phyloP scores from a whole-genome alignment of 2,797 vertebrate species.

The Hozukius guyotensis region DNA sequence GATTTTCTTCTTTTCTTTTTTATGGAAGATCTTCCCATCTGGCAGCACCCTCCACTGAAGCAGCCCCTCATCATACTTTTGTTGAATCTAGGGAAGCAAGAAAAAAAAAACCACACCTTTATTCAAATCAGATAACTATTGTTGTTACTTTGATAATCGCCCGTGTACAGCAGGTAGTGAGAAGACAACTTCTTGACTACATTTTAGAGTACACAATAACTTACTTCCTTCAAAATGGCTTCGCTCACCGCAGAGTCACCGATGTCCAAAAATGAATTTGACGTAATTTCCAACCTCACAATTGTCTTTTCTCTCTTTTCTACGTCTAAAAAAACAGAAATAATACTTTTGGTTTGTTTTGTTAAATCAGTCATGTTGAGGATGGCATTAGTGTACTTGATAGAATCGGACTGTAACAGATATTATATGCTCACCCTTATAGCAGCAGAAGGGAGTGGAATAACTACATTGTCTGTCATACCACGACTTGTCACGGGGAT shows the following conservation, averaged over 20 bases:
- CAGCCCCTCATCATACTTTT: not conserved
- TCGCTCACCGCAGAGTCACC: not conserved
- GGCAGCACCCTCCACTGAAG: slow-evolving; percentile 34
- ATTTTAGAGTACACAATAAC: not conserved
- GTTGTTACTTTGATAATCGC: not conserved
- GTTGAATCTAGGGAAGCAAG: slow-evolving; percentile 20
- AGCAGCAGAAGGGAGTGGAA: not conserved
- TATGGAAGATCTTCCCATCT: slow-evolving; percentile 31
- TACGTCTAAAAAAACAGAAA: not conserved
- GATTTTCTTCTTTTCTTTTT: not conserved
- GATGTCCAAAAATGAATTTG: not conserved
- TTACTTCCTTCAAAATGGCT: slow-evolving; percentile 26
- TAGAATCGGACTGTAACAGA: not conserved
- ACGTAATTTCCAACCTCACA: not conserved
- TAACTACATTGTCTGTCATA: accelerated
- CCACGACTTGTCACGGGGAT: accelerated
- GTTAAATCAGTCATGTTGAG: not conserved
- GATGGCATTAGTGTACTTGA: not conserved
- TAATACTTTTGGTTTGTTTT: not conserved
- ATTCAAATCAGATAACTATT: not conserved
- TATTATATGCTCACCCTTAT: not conserved
- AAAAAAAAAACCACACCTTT: not conserved
- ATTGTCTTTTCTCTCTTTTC: not conserved
- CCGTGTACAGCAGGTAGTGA: not conserved
- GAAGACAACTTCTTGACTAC: not conserved